Evolutionary conservation across 1,140 invertebrate species (phyloP), one percentile per base, ranked within the genome.

Genomic region (Vanessa atalanta): DNA sequence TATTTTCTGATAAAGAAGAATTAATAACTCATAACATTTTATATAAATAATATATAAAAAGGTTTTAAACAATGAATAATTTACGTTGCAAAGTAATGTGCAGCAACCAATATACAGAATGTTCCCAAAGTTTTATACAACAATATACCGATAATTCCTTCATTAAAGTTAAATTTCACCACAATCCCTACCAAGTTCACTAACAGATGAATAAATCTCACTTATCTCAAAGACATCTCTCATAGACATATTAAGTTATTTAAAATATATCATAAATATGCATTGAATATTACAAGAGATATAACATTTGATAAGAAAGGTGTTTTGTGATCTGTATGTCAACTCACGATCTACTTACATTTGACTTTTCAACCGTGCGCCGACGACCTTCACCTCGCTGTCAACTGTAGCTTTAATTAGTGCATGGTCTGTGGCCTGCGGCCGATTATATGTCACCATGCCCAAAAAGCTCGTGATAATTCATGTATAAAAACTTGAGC

Each of bases 401-500:
- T 80, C 73, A 82, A 74, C 69, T 79, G 77, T 70, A 70, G 37
- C 75, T 76, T 81, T 79, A 82, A 82, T 83, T 72, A 76, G 50
- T 64, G 55, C 43, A 23, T 51, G 76, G 76, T 61, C 48, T 50
- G 61, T 72, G 65, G 68, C 78, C 78, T 55, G 72, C 57, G 77
- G 81, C 79, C 12, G 48, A 23, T 70, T 65, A 60, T 55, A 70
- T 81, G 81, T 82, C 77, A 77, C 78, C 76, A 75, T 73, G 65
- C 65, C 68, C 66, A 65, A 76, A 79, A 72, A 71, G 51, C 60
- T 78, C 26, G 77, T 75, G 76, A 78, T 68, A 72, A 70, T 71
- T 65, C 73, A 70, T 72, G 79, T 87, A 87, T 87, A 85, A 81
- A 87, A 83, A 80, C 73, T 80, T 73, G 51, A 65, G 63, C 69